phyloP scores from a whole-genome alignment of 2,888 invertebrate species.

The Cryptosula pallasiana region DNA sequence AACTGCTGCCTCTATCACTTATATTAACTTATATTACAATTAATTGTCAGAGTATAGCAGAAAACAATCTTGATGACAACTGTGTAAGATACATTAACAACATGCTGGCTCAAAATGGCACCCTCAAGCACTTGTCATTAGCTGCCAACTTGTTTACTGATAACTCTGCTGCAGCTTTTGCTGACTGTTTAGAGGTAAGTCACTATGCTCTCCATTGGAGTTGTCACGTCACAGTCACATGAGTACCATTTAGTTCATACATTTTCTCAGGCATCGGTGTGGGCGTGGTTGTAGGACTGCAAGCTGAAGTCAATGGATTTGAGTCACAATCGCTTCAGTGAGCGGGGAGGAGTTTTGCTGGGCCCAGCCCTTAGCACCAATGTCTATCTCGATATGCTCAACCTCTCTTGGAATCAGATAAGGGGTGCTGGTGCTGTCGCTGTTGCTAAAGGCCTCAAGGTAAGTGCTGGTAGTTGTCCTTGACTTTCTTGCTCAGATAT shows the following conservation, averaged over 20 bases:
- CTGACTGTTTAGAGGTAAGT: slow-evolving; percentile 33
- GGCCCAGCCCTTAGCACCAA: slow-evolving; percentile 49
- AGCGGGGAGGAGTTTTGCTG: slow-evolving; percentile 41
- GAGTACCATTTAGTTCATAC: no score
- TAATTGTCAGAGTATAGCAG: not conserved
- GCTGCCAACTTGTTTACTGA: slow-evolving; percentile 29
- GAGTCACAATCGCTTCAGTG: slow-evolving; percentile 44
- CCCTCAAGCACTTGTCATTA: not conserved
- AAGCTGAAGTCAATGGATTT: slow-evolving; percentile 45
- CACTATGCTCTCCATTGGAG: no score
- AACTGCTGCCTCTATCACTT: no score
- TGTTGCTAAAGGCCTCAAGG: slow-evolving; percentile 47
- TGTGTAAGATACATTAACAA: not conserved
- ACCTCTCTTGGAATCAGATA: slow-evolving; percentile 51
- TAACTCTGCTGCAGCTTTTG: slow-evolving; percentile 29
- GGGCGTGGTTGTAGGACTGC: slow-evolving; percentile 46
- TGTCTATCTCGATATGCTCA: slow-evolving; percentile 45
- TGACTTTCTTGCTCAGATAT: no score
- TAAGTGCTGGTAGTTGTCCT: no score
- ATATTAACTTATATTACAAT: not conserved
- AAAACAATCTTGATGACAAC: not conserved
- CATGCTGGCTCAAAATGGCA: not conserved
- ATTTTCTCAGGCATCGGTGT: no score
- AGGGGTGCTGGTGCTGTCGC: slow-evolving; percentile 43
- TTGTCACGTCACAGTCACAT: no score